Conservation (phyloP, 2,888 invertebrate genomes). For the Xylota segnis region DNA sequence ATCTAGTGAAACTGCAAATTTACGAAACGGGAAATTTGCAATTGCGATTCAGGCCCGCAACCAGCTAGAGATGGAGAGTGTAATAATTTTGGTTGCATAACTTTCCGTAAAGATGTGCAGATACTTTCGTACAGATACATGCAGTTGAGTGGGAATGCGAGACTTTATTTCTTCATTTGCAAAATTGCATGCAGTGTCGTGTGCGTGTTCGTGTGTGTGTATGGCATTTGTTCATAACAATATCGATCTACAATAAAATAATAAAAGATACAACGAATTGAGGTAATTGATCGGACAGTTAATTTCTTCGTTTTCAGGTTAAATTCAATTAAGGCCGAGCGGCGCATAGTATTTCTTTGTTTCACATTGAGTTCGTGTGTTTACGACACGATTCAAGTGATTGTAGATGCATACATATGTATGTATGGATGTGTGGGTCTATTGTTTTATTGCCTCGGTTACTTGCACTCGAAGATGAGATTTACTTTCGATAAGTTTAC, state of each 20-base stretch:
- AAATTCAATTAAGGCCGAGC: conserved; percentile 38
- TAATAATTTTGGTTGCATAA: conserved; percentile 22
- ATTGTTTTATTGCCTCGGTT: background rate
- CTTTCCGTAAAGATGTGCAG: background rate
- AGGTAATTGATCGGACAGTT: conserved; percentile 48
- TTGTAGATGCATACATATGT: background rate
- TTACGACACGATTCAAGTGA: background rate
- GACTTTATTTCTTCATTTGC: background rate
- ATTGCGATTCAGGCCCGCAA: conserved; percentile 23
- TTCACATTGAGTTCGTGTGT: background rate
- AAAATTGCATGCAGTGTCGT: background rate
- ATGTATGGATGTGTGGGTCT: no score
- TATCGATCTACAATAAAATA: conserved; percentile 13
- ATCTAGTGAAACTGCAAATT: conserved; percentile 5
- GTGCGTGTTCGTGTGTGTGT: no score
- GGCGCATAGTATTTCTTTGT: background rate
- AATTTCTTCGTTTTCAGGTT: conserved; percentile 40
- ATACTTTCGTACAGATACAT: no score
- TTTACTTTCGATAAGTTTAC: conserved; percentile 6
- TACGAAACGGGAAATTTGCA: conserved; percentile 33
- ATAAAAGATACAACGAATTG: conserved; percentile 27
- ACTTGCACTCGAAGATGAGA: background rate
- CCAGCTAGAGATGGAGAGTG: background rate
- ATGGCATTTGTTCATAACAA: background rate
- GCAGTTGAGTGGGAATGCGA: no score